Base-by-base conservation (phyloP, 2,113 vertebrate species). In the Larimichthys crocea region DNA sequence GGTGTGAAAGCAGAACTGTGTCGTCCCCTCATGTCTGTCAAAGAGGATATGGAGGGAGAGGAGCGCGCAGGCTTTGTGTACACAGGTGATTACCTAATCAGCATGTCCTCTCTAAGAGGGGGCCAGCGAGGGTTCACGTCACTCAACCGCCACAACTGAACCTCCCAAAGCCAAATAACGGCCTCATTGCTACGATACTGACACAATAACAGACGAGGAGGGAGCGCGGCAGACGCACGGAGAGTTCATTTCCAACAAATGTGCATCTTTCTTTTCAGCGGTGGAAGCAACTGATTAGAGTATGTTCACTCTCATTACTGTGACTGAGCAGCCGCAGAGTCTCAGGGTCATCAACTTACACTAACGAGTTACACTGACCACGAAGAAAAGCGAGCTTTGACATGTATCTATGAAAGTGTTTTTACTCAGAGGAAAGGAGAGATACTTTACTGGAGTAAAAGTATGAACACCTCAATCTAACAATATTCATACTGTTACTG, bases 61-160 rank as follows among this genome's bases (percentile, higher is more conserved):
- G 79, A 64, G 91, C 31, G 76, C 49, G 42, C 57, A 22, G 88
- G 85, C 85, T 91, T 87, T 95, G 93, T 95, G 94, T 94, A 94
- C 93, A 92, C 94, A 95, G 94, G 93, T 95, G 94, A 95, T 95
- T 93, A 94, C 91, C 94, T 88, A 94, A 94, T 95, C 93, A 94
- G 86, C 82, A 79, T 93, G 91, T 93, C 90, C 92, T 92, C 89
- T 85, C 55, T 80, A 40, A 86, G 85, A 91, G 87, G 83, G 83
- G 93, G 94, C 92, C 94, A 94, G 73, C 72, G 15, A 89, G 80
- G 91, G 95, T 94, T 94, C 92, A 95, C 17, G 87, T 95, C 94
- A 95, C 76, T 94, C 94, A 93, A 63, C 91, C 52, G 56, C 56
- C 85, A 84, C 79, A 64, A 63, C 44, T 16, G 19, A 80, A 70